Evolutionary conservation across 2,113 vertebrate species (phyloP).

Genomic region (Microtus richardsoni): DNA sequence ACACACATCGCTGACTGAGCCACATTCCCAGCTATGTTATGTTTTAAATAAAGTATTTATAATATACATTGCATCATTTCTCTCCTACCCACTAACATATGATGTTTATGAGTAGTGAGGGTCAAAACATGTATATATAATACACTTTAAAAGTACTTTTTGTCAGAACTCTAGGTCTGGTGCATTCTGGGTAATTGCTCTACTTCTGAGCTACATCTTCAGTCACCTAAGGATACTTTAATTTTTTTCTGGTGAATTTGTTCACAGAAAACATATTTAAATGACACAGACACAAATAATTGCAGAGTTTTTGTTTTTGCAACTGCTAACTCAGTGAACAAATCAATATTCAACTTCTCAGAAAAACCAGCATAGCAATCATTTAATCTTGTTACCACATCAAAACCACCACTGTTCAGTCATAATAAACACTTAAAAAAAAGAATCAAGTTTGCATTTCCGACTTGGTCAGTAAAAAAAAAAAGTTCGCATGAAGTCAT

Average conservation of each 20-base stretch:
- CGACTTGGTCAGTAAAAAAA: background rate
- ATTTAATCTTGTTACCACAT: background rate
- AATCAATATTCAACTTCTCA: background rate
- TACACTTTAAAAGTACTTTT: background rate
- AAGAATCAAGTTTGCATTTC: background rate
- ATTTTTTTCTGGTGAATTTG: background rate
- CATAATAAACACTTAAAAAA: background rate
- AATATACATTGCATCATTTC: background rate
- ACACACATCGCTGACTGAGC: background rate
- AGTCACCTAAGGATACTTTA: background rate
- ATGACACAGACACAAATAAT: background rate
- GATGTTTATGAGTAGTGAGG: background rate
- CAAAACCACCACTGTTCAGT: background rate
- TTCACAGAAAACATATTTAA: background rate
- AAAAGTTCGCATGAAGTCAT: background rate
- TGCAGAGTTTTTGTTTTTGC: background rate
- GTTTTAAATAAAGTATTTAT: background rate
- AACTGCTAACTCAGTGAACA: background rate
- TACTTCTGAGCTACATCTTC: background rate
- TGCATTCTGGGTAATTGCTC: background rate
- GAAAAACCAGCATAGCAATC: background rate
- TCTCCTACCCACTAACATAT: background rate
- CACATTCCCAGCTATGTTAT: background rate
- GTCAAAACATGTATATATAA: conserved; percentile 21
- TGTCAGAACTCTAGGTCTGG: background rate